phyloP scores from a whole-genome alignment of 2,113 vertebrate genomes.

The Neomonachus schauinslandi region DNA sequence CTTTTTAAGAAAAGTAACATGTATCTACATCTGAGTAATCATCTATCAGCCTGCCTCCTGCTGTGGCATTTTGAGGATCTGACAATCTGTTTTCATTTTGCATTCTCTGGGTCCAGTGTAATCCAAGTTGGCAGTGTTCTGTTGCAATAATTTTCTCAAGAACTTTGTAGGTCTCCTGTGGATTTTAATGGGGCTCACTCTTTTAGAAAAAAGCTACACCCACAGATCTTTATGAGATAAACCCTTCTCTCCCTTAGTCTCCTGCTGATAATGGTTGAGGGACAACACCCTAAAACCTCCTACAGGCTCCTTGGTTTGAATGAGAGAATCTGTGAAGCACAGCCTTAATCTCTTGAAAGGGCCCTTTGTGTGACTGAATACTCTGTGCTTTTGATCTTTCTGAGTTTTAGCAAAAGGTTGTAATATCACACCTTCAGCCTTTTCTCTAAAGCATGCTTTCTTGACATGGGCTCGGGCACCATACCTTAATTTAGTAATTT shows the following conservation, averaged over 20 bases:
- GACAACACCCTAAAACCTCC: not conserved
- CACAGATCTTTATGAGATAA: not conserved
- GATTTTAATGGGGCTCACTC: not conserved
- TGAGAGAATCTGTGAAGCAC: not conserved
- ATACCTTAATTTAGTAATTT: not conserved
- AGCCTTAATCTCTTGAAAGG: not conserved
- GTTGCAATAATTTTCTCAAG: not conserved
- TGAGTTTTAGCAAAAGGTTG: conserved; percentile 5
- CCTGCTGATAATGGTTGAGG: not conserved
- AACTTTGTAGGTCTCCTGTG: not conserved
- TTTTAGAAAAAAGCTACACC: not conserved
- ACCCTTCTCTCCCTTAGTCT: not conserved
- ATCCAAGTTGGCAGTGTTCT: not conserved
- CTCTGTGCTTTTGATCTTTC: not conserved
- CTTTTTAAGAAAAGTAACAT: not conserved
- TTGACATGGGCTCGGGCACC: not conserved
- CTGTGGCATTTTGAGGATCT: not conserved
- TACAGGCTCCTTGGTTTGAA: not conserved
- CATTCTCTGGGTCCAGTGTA: not conserved
- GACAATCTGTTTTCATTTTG: not conserved
- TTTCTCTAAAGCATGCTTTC: not conserved
- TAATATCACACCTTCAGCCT: not conserved
- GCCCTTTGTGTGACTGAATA: not conserved
- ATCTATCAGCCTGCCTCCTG: not conserved
- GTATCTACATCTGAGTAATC: not conserved